phyloP scores from a whole-genome alignment of 2,888 invertebrate species.

The Cantharis nigra region DNA sequence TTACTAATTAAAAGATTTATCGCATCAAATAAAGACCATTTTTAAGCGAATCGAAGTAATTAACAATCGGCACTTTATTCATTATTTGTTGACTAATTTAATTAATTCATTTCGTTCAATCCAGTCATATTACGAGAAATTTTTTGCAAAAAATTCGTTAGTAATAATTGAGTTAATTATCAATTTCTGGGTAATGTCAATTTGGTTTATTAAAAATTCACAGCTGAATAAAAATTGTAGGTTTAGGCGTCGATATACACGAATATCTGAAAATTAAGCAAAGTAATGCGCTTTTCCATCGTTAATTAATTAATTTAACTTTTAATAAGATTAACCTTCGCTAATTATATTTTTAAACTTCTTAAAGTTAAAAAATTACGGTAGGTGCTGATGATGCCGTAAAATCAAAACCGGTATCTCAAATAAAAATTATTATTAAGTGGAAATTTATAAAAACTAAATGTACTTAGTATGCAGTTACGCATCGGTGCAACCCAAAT shows the following conservation, averaged over 20 bases:
- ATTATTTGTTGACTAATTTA: conserved; percentile 16
- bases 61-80: conserved; percentile 8
- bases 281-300: neutral
- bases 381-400: no score
- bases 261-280: neutral
- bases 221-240: neutral
- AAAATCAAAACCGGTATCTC: no score
- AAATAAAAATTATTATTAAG: no score
- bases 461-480: no score
- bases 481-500: no score
- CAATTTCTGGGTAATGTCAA: neutral
- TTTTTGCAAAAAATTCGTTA: neutral
- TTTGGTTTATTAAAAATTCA: neutral
- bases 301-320: neutral
- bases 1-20: neutral
- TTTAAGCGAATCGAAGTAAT: conserved; percentile 5
- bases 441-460: no score
- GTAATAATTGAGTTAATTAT: neutral
- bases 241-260: neutral
- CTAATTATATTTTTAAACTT: no score
- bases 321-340: neutral
- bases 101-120: conserved; percentile 4
- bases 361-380: no score
- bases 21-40: neutral
- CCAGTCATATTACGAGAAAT: neutral